Percentiles rank a stretch among this genome's conserved stretches.
Conservation (phyloP, 2,113 vertebrate genomes). For the Tetrao urogallus region DNA sequence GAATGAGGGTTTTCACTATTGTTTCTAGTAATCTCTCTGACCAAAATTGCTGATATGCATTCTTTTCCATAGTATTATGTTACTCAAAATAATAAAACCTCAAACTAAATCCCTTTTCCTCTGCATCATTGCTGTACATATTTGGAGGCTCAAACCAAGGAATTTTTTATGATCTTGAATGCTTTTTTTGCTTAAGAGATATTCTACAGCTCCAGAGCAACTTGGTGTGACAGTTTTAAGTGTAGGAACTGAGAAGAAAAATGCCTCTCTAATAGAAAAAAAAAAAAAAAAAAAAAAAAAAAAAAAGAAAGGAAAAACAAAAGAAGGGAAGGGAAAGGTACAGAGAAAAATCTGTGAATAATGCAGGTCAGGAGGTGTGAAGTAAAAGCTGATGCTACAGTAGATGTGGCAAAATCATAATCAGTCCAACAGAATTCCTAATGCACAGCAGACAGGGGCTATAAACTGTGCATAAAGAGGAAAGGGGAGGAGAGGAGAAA, state of each 20-base stretch:
- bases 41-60: background rate
- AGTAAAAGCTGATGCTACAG: background rate
- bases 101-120: background rate
- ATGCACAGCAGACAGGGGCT: background rate
- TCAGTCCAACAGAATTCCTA: background rate
- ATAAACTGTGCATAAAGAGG: background rate
- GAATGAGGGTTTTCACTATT: background rate
- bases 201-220: background rate
- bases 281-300: too few relatives aligned
- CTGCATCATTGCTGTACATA: background rate
- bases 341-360: background rate
- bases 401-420: background rate
- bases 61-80: background rate
- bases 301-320: too few relatives aligned
- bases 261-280: background rate
- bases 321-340: too few relatives aligned
- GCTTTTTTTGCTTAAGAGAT: background rate
- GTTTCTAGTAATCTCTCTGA: background rate
- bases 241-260: background rate
- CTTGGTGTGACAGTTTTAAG: background rate
- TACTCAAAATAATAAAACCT: background rate
- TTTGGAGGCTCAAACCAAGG: background rate
- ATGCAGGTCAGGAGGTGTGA: background rate
- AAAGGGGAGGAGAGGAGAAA: background rate
- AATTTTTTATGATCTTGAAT: background rate